Percentiles rank a stretch among this genome's conserved stretches.
Evolutionary conservation across 2,888 invertebrate species (phyloP).

Genomic region (Spisula subtruncata): DNA sequence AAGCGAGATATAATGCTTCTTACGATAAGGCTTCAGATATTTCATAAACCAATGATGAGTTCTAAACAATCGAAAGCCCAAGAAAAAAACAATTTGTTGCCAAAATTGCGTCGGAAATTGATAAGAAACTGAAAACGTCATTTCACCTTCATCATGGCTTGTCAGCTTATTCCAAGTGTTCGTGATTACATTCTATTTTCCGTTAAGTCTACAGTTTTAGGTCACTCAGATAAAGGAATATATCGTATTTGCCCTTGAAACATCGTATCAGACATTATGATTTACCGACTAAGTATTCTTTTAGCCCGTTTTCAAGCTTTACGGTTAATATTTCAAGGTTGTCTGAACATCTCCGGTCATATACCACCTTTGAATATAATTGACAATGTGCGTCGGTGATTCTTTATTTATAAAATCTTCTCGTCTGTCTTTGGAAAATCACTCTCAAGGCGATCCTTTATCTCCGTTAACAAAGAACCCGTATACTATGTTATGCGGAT

Average conservation of each 20-base stretch:
- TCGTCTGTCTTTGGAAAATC: too few species aligned
- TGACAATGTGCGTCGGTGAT: too few species aligned
- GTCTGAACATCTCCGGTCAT: too few species aligned
- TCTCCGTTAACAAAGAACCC: too few species aligned
- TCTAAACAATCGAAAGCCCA: background rate
- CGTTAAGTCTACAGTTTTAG: too few species aligned
- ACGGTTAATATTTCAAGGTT: too few species aligned
- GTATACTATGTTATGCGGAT: too few species aligned
- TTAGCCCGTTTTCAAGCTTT: too few species aligned
- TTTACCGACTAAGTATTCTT: too few species aligned
- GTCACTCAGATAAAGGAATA: background rate
- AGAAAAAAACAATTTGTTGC: slow-evolving; percentile 30
- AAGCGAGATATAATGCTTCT: background rate
- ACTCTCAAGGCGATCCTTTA: too few species aligned
- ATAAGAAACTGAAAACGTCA: background rate
- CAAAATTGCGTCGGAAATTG: slow-evolving; percentile 26
- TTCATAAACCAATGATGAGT: background rate
- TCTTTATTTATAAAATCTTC: too few species aligned
- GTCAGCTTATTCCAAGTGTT: background rate
- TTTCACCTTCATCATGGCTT: background rate
- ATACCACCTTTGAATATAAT: too few species aligned
- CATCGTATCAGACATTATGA: background rate
- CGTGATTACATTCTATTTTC: background rate
- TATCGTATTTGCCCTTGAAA: background rate
- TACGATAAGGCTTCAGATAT: background rate